These are phyloP conservation scores for Drepana falcataria DNA, from an alignment of 2,888 invertebrate species.

Conservation along the genomic window DNA sequence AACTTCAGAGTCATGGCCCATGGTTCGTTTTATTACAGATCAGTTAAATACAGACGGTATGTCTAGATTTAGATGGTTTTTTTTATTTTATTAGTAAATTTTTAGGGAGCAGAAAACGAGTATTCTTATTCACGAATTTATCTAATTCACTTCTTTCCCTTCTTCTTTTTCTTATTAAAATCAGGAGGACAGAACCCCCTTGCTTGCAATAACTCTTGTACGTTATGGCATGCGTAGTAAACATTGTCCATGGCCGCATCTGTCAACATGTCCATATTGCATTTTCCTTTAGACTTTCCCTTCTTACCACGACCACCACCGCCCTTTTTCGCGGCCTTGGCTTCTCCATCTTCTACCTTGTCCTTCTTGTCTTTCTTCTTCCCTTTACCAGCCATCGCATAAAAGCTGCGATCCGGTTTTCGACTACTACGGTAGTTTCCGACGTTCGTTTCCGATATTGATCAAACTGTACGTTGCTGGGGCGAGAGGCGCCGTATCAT, in stretches of 20 bases:
- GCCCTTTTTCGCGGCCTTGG: slow-evolving; percentile 67
- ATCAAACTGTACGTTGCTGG: slow-evolving; percentile 18
- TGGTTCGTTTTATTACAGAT: no score
- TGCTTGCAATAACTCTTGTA: slow-evolving; percentile 90
- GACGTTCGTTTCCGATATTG: slow-evolving; percentile 22
- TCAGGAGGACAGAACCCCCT: slow-evolving; percentile 95
- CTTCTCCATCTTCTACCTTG: slow-evolving; percentile 54
- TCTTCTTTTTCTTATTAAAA: slow-evolving; percentile 91
- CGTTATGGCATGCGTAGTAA: slow-evolving; percentile 95
- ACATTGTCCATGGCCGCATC: slow-evolving; percentile 96
- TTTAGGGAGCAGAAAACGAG: no score
- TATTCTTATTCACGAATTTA: no score
- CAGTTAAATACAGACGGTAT: no score
- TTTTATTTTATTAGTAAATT: no score
- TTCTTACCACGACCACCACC: slow-evolving; percentile 71
- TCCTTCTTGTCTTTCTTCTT: slow-evolving; percentile 78
- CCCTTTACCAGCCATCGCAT: slow-evolving; percentile 53
- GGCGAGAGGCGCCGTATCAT: no score
- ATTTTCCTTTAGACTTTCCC: slow-evolving; percentile 80
- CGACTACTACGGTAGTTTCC: slow-evolving; percentile 8
- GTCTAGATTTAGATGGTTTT: no score
- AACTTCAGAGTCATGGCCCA: no score
- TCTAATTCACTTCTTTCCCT: slow-evolving; percentile 83
- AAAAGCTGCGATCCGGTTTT: no score
- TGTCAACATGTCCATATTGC: slow-evolving; percentile 90